phyloP scores from a whole-genome alignment of 1,140 invertebrate species.

The Microvelia longipes region DNA sequence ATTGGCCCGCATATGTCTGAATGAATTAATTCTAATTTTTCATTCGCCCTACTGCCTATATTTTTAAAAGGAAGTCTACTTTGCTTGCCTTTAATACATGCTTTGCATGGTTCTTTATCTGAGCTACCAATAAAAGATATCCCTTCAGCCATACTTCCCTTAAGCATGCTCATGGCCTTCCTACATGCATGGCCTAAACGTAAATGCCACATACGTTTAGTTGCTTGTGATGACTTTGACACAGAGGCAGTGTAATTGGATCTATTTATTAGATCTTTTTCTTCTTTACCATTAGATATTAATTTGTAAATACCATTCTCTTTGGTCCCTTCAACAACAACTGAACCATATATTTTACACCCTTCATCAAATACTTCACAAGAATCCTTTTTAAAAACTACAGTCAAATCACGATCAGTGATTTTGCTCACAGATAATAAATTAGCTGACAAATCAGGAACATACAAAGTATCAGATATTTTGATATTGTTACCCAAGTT shows the following conservation, averaged over 20 bases:
- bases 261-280: background rate
- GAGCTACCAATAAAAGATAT: background rate
- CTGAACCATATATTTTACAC: background rate
- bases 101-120: background rate
- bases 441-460: background rate
- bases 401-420: background rate
- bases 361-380: background rate
- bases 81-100: conserved; percentile 2
- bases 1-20: conserved; percentile 32
- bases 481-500: background rate
- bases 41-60: conserved; percentile 1
- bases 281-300: background rate
- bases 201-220: conserved; percentile 1
- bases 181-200: background rate
- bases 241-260: background rate
- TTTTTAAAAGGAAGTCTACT: background rate
- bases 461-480: background rate
- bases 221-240: background rate
- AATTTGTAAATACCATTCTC: background rate
- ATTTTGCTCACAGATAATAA: conserved; percentile 6
- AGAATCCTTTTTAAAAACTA: background rate
- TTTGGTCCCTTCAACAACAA: background rate
- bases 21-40: conserved; percentile 12
- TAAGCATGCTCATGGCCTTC: background rate
- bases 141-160: background rate